Evolutionary conservation across 2,797 vertebrate genomes (phyloP), one percentile per base, ranked within the genome.

Genomic region (Emydoidea blandingii): DNA sequence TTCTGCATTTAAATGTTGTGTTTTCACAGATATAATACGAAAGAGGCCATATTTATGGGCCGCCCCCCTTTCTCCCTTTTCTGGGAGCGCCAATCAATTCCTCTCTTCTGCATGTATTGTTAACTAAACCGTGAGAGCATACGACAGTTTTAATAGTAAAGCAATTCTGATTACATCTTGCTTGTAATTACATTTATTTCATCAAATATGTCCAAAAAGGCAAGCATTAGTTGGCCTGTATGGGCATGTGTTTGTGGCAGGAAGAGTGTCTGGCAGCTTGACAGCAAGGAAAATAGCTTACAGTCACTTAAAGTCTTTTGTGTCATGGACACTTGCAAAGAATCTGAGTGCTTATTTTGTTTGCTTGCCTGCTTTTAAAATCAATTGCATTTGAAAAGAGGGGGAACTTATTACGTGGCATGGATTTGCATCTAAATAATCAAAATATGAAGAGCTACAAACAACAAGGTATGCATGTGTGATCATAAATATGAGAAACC

Each of bases 1-100:
- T 98, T 98, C 98, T 98, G 98, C 98, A 98, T 98, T 98, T 98
- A 98, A 98, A 98, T 98, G 98, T 97, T 97, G 96, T 98, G 94
- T 98, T 98, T 98, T 97, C 84, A 88, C 97, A 98, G 97, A 97
- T 98, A 97, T 94, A 96, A 98, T 94, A 96, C 96, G 97, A 97
- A 97, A 95, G 94, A 96, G 94, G 54, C 92, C 97, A 88, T 94
- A 96, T 97, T 98, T 97, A 87, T 96, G 44, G 91, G 94, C 97
- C 96, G 94, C 97, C 97, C 83, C 5, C 27, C 79, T 12, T 96
- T 92, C 89, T 87, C 94, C 80, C 74, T 96, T 94, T 96, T 88
- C 88, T 91, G 79, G 91, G 96, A 96, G 89, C 57, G 89, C 89
- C 89, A 90, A 96, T 92, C 93, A 96, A 81, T 97, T 95, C 97